phyloP scores from a whole-genome alignment of 64 coral and sea anemone species.

The Hydrozoanthus tunicans region DNA sequence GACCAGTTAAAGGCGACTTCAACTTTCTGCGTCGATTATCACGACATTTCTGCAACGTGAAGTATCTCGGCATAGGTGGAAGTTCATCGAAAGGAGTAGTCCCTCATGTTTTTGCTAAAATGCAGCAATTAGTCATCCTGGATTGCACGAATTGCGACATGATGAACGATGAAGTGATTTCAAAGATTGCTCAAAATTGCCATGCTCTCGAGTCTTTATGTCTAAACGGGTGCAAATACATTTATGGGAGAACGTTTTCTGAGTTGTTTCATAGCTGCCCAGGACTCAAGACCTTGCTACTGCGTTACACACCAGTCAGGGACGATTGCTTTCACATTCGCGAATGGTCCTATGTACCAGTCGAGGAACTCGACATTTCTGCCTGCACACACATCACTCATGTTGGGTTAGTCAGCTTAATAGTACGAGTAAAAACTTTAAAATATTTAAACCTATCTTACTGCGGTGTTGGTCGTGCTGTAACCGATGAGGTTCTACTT shows the following conservation, averaged over 20 bases:
- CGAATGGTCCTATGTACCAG: slow-evolving; percentile 74
- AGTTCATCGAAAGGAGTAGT: slow-evolving; percentile 92
- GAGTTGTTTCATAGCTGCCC: slow-evolving; percentile 82
- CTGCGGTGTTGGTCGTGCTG: slow-evolving; percentile 95
- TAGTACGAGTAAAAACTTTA: slow-evolving; percentile 74
- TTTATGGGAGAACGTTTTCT: slow-evolving; percentile 90
- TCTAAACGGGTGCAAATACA: slow-evolving; percentile 93
- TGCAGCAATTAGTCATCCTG: slow-evolving; percentile 87
- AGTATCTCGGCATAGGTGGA: slow-evolving; percentile 87
- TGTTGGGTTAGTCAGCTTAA: slow-evolving; percentile 80
- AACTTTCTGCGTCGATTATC: slow-evolving; percentile 84
- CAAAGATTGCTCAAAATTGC: slow-evolving; percentile 89
- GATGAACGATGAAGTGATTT: slow-evolving; percentile 94
- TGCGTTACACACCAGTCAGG: slow-evolving; percentile 93
- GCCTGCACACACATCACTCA: slow-evolving; percentile 92
- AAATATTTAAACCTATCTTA: slow-evolving; percentile 95
- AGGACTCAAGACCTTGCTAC: slow-evolving; percentile 83
- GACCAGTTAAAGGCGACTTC: slow-evolving; percentile 94
- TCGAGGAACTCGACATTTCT: slow-evolving; percentile 96
- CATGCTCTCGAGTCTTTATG: slow-evolving; percentile 87
- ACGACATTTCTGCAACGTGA: slow-evolving; percentile 92
- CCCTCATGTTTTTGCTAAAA: slow-evolving; percentile 91
- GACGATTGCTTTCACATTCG: slow-evolving; percentile 89
- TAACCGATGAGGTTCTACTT: slow-evolving; percentile 91
- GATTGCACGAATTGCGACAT: slow-evolving; percentile 98